Conservation (phyloP, 2,888 invertebrate species). For the Uropetala carovei region DNA sequence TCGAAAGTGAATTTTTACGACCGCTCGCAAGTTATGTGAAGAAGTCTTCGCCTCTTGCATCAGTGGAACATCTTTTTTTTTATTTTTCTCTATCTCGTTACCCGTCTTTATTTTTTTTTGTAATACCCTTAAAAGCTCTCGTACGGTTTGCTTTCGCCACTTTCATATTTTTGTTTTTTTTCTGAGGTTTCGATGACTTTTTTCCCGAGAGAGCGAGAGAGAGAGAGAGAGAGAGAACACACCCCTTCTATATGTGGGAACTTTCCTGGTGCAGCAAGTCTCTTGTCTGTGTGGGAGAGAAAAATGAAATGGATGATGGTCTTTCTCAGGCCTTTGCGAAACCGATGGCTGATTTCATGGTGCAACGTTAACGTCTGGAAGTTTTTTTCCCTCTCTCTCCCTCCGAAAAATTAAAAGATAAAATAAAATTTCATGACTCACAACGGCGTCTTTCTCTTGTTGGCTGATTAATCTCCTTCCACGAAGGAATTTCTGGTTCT, state of each 20-base stretch:
- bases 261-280: not conserved
- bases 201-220: not conserved
- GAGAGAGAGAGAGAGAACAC: not conserved
- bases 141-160: not conserved
- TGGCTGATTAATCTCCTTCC: conserved; percentile 50
- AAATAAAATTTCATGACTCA: not conserved
- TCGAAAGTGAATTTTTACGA: conserved; percentile 39
- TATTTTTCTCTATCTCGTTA: not conserved
- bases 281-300: too few relatives aligned
- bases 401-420: not conserved
- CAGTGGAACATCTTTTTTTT: not conserved
- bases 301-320: not conserved
- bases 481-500: not conserved
- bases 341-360: conserved; percentile 38
- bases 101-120: not conserved
- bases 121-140: not conserved
- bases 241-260: not conserved
- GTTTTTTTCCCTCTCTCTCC: conserved; percentile 5
- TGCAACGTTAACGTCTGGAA: conserved; percentile 39
- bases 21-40: conserved; percentile 6
- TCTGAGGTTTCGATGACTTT: too few relatives aligned
- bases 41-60: not conserved
- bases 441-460: conserved; percentile 11
- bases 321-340: not conserved
- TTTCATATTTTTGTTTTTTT: not conserved